Base-by-base conservation (phyloP, 2,113 vertebrate genomes). In the Fulmarus glacialis region DNA sequence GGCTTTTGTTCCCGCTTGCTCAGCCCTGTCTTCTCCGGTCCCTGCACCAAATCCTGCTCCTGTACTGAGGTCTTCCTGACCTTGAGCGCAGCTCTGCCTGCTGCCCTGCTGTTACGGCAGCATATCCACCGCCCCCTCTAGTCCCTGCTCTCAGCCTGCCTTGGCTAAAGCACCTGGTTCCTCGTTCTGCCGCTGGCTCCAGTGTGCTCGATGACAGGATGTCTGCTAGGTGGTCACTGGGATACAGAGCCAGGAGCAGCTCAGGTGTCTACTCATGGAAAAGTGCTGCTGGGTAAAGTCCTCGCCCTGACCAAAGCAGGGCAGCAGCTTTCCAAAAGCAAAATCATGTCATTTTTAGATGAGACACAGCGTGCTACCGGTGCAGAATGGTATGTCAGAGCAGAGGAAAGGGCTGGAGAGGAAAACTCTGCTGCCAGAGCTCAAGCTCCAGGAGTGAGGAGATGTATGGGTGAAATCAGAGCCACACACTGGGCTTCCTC, bases 201-300 rank as follows among this genome's bases (percentile, higher is more conserved):
- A 36, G 78, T 0, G 0, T 13, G 59, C 63, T 59, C 9, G 2
- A 6, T 12, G 64, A 53, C 27, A 59, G 68, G 64, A 38, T n/a
- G 34, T 29, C 70, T 94, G 50, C 55, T 20, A 15, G 29, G 22
- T 16, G 23, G 26, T 34, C 81, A 52, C 29, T 22, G 30, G 24
- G 62, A n/a, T 4, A 27, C 63, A 53, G 30, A 87, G 47, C n/a
- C n/a, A 62, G 42, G 20, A 81, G 58, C 56, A 82, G 74, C 74
- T 82, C 73, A 81, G 62, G 16, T 29, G 5, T 8, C 18, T 12
- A 8, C 27, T 67, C 29, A 22, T 6, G 8, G n/a, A 38, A 59
- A 82, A 90, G 32, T 5, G 8, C 43, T 43, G 34, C 48, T 21
- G 21, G 24, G 30, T 36, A 5, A 91, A 81, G 34, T 20, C 45